A percentile compares a stretch with the other conserved stretches of the same genome.
Evolutionary conservation across 2,888 invertebrate species (phyloP).

Genomic region (Aplocera efformata): DNA sequence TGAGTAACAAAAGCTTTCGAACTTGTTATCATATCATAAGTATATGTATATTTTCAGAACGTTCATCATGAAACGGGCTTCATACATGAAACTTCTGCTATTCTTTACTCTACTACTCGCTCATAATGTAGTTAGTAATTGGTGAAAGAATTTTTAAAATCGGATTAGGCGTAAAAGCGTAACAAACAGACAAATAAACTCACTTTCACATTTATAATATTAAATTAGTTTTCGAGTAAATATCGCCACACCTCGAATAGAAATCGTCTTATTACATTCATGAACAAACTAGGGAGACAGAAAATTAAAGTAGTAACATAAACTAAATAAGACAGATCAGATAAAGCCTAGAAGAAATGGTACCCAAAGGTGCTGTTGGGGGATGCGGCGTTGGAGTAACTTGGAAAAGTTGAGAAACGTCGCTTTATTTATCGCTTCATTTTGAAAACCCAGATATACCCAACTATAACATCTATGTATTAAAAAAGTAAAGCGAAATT

Average conservation of each 20-base stretch:
- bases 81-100: too few relatives aligned
- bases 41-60: too few relatives aligned
- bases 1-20: too few relatives aligned
- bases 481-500: neutral
- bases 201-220: conserved; percentile 1
- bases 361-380: conserved; percentile 53
- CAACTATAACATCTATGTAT: neutral
- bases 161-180: too few relatives aligned
- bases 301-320: conserved; percentile 31
- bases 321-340: conserved; percentile 44
- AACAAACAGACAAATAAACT: too few relatives aligned
- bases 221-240: conserved; percentile 21
- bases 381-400: conserved; percentile 39
- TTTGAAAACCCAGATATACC: too few relatives aligned
- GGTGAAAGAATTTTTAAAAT: too few relatives aligned
- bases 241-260: conserved; percentile 23
- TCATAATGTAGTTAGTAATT: too few relatives aligned
- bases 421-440: conserved; percentile 7
- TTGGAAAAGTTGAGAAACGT: conserved; percentile 34
- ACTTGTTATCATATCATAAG: too few relatives aligned
- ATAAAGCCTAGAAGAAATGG: conserved; percentile 43
- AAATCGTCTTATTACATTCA: conserved; percentile 26
- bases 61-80: too few relatives aligned
- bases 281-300: conserved; percentile 14
- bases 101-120: too few relatives aligned